Base-by-base conservation (phyloP, 2,888 invertebrate genomes). In the Drosophila lacicola region DNA sequence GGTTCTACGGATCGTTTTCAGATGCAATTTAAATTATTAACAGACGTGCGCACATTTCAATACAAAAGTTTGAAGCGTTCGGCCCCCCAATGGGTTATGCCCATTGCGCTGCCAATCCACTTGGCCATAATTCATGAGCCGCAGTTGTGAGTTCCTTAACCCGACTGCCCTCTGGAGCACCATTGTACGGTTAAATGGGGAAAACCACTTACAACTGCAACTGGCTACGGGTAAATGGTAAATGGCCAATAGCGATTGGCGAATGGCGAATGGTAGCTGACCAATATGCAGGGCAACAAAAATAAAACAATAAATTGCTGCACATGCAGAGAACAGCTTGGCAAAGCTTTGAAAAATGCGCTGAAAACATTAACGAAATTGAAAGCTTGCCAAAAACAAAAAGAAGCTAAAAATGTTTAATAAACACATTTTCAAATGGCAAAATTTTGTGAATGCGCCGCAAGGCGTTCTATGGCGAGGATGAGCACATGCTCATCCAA, bases 341-440 rank as follows among this genome's bases (percentile, higher is more conserved):
- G 41, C 42, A 21, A 19, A 41, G 47, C 36, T 47, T 17, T 50
- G 63, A 29, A 17, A 66, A 73, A 73, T 64, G 64, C 54, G 78
- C 64, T 53, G 78, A 74, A 73, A 81, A 45, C 82, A 79, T 83
- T 83, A 83, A 87, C 85, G 45, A 79, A 83, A 87, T 83, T 87
- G 85, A 87, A 83, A 82, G 79, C 70, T 82, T 87, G 76, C 83
- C 85, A 83, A 78, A 29, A 29, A 29, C 29, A 29, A 29, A 29
- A 8, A 8, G 8, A 29, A 29, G 29, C 8, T 8, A 29, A 72
- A 84, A 79, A 77, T 84, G 82, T 82, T 84, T 79, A 87, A 84
- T 82, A 84, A 76, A 82, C 78, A 75, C 67, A 75, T 71, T 87
- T 70, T 53, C 65, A 57, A 8, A 60, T 51, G 66, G 70, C 69